Conservation (phyloP, 2,888 invertebrate species). For the Campoplex nolae region DNA sequence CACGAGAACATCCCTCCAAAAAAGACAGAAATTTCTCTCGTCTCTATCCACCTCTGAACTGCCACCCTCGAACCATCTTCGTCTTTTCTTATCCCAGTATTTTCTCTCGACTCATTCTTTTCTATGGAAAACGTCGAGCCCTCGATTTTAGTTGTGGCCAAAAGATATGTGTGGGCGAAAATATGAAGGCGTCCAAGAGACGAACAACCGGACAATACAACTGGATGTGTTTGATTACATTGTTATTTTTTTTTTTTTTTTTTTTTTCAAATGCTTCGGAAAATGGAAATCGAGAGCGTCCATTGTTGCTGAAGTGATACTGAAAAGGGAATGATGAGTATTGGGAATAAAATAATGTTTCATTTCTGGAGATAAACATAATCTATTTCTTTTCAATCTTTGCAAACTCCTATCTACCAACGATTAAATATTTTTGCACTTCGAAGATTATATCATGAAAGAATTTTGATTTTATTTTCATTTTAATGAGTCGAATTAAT, state of each 20-base stretch:
- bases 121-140: slow-evolving; percentile 48
- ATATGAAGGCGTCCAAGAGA: background rate
- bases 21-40: slow-evolving; percentile 60
- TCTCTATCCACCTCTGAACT: slow-evolving; percentile 58
- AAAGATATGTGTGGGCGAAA: slow-evolving; percentile 14
- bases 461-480: background rate
- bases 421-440: background rate
- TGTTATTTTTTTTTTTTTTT: too few species aligned
- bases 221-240: background rate
- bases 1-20: slow-evolving; percentile 65
- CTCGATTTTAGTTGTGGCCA: slow-evolving; percentile 43
- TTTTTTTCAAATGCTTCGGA: background rate
- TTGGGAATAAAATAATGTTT: background rate
- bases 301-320: background rate
- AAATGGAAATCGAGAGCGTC: background rate
- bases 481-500: background rate
- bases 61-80: slow-evolving; percentile 59
- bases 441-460: background rate
- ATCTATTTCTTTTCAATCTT: background rate
- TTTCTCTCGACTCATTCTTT: slow-evolving; percentile 49
- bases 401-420: background rate
- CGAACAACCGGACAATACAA: background rate
- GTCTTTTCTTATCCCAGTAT: slow-evolving; percentile 62
- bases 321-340: background rate
- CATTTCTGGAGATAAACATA: background rate